Evolutionary conservation across 2,113 vertebrate species (phyloP).

Genomic region (Eleginops maclovinus): DNA sequence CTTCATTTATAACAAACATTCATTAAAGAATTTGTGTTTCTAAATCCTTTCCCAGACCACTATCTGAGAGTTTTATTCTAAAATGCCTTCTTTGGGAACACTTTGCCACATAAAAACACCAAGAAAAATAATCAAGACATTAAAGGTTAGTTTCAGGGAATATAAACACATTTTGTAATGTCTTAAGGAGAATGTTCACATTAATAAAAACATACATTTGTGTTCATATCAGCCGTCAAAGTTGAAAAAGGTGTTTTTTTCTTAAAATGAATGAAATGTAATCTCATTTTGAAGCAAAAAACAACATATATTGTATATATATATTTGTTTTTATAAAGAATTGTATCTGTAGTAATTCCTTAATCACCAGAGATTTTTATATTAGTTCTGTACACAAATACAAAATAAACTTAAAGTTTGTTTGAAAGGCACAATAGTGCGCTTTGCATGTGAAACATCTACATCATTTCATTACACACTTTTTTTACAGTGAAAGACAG

Average conservation of each 20-base stretch:
- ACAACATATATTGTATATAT: not conserved
- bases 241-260: conserved; percentile 2
- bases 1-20: not conserved
- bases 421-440: not conserved
- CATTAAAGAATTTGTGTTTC: not conserved
- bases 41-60: not conserved
- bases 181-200: not conserved
- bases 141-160: not conserved
- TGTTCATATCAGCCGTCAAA: not conserved
- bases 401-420: not conserved
- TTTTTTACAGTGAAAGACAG: not conserved
- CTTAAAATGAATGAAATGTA: not conserved
- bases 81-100: conserved; percentile 7
- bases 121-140: not conserved
- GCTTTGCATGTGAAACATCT: not conserved
- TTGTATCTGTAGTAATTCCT: not conserved
- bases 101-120: conserved; percentile 7
- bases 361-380: not conserved
- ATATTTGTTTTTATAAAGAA: not conserved
- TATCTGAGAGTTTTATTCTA: not conserved
- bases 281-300: not conserved
- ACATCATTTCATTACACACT: not conserved
- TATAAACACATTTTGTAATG: not conserved
- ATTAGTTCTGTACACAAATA: not conserved
- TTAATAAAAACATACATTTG: not conserved